These are phyloP conservation scores for Pavo muticus DNA, from an alignment of 2,113 vertebrate species.

Conservation along the genomic window DNA sequence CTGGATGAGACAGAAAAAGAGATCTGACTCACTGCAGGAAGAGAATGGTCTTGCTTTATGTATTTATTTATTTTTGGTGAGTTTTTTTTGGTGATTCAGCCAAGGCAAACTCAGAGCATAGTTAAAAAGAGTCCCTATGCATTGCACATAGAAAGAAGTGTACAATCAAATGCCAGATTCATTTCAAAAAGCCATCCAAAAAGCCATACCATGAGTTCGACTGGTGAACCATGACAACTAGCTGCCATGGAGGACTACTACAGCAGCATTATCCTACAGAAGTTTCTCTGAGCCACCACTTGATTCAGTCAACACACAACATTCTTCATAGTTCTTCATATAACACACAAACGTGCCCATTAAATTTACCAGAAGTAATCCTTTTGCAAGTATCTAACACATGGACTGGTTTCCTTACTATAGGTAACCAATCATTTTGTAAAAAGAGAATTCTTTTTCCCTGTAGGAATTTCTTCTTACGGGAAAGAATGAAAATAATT, in stretches of 20 bases:
- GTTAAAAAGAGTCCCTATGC: neutral
- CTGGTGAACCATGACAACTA: neutral
- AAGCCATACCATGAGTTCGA: neutral
- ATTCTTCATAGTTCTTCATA: neutral
- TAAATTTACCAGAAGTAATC: neutral
- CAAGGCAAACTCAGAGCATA: neutral
- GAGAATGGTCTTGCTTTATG: neutral
- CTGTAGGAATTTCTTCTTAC: neutral
- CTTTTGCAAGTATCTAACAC: neutral
- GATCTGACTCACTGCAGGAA: neutral
- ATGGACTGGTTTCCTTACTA: neutral
- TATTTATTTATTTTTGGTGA: neutral
- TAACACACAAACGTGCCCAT: neutral
- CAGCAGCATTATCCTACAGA: neutral
- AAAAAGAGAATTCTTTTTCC: neutral
- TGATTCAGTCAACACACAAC: neutral
- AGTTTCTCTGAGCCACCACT: neutral
- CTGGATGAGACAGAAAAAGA: neutral
- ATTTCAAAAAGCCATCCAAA: conserved; percentile 1
- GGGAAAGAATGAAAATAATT: neutral
- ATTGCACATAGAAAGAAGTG: neutral
- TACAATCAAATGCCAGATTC: neutral
- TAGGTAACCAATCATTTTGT: neutral
- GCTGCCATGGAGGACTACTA: neutral
- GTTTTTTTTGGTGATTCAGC: neutral